Base-by-base conservation (phyloP, 53 echinoderm and acorn worm species). In the Henricia sp. region DNA sequence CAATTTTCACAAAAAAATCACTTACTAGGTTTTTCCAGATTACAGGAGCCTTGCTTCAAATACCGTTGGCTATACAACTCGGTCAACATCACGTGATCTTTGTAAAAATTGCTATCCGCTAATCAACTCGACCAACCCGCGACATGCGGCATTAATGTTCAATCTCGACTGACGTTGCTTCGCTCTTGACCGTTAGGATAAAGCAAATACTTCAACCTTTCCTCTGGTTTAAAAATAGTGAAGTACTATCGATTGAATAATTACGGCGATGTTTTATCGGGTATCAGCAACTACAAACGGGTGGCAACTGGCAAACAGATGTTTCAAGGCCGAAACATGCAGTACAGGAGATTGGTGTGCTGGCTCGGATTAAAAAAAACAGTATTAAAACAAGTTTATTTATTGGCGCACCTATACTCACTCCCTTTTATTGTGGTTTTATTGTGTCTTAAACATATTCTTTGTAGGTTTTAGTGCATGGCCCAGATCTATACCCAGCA, bases 121-220 rank as follows among this genome's bases (percentile, higher is more conserved):
- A 26, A 74, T 74, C 28, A 76, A 58, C 57, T 11, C 40, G 57
- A 76, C 14, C 39, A 58, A 76, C 57, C 26, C 76, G 17, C 30
- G 41, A 58, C 76, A 57, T 76, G 57, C 59, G 25, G 12, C 19
- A 13, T n/a, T 14, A 38, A 21, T 14, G 39, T 46, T 67, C 21
- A 1, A 24, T 24, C 35, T 38, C 34, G 74, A 38, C 74, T 37
- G 21, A n/a, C n/a, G n/a, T n/a, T n/a, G n/a, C n/a, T 5, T 37
- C 24, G 38, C 25, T 25, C 74, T 25, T 25, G 36, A 37, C 9
- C 40, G 3, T 14, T 13, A 23, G 3, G 41, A 17, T 57, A 11
- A 4, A 29, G 3, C 58, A 74, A 74, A 57, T 26, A 74, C 6
- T 39, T 42, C 9, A 2, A 16, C 26, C 54, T 27, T 19, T 37